Base-by-base conservation (phyloP, 1,140 invertebrate species). In the Penaeus chinensis region DNA sequence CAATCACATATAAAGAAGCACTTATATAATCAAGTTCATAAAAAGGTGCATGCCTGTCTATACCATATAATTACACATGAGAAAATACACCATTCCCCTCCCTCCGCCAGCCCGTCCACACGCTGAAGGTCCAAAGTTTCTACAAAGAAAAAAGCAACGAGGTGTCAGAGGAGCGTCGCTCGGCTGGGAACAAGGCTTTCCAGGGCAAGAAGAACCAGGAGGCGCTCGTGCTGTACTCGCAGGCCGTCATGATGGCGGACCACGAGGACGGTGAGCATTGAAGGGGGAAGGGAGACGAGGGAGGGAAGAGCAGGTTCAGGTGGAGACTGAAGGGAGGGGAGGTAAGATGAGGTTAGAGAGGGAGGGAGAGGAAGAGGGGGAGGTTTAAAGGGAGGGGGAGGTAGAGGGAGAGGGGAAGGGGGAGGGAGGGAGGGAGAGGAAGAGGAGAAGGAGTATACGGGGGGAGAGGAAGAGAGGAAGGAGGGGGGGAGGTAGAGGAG, bases 161-260 rank as follows among this genome's bases (percentile, higher is more conserved):
- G 37, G 65, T 76, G 20, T 82, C 85, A 0, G 85, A 82, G 66
- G 27, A 20, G 19, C 66, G 79, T 11, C 65, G 85, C 0, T 20
- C 27, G 10, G 80, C 82, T 16, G 85, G 85, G 0, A 87, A 87
- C 80, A 82, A 77, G 37, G 79, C 79, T 5, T 87, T 82, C 37
- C 85, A 87, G 32, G 80, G 77, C 16, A 87, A 87, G 80, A 76
- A 77, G 32, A 42, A 87, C 60, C 65, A 82, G 37, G 77, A 87
- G 60, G 79, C 85, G 18, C 71, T 87, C 18, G n/a, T 87, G n/a
- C 10, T 62, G 0, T 87, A 87, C 60, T 82, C 79, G 0, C 66
- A 77, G 80, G 85, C 85, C 3, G 80, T 87, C 27, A 82, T 87
- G 80, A 66, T 69, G 16, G 85, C 85, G 0, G 79, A 79, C 27